phyloP scores from a whole-genome alignment of 1,140 invertebrate genomes.

The Stratiolaelaps scimitus region DNA sequence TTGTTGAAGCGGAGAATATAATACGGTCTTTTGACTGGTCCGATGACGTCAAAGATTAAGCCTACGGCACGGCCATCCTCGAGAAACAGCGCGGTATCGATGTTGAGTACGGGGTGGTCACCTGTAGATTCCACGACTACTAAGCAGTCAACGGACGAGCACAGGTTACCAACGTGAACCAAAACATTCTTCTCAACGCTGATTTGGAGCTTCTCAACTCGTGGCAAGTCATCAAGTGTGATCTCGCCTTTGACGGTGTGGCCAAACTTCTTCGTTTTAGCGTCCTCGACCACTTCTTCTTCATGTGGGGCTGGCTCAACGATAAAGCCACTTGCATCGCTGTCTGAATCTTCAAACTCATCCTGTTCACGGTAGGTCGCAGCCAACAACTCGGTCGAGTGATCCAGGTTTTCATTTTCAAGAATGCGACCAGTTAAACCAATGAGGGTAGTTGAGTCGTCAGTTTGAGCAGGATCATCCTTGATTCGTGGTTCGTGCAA shows the following conservation, averaged over 20 bases:
- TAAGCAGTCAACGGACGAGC: constrained; percentile 9
- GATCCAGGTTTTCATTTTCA: no score
- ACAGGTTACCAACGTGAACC: neutral
- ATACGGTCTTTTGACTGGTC: constrained; percentile 1
- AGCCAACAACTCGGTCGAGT: no score
- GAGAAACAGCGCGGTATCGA: constrained; percentile 10
- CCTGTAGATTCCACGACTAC: constrained; percentile 9
- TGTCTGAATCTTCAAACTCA: constrained; percentile 22
- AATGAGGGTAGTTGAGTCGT: no score
- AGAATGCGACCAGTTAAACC: no score
- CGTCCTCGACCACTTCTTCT: neutral
- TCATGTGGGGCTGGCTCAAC: constrained; percentile 3
- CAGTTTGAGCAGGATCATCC: no score
- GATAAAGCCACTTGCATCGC: constrained; percentile 7
- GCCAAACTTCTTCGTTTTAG: constrained; percentile 19
- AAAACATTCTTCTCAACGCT: constrained; percentile 1
- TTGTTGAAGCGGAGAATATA: constrained; percentile 27
- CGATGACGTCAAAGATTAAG: constrained; percentile 18
- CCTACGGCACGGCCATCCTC: constrained; percentile 18
- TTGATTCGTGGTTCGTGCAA: no score
- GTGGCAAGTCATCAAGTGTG: constrained; percentile 15
- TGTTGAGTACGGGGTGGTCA: constrained; percentile 1
- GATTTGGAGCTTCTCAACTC: constrained; percentile 8
- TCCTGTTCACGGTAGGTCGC: neutral
- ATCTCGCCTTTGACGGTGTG: constrained; percentile 23